Percentiles rank a stretch among this genome's conserved stretches.
Evolutionary conservation across 2,113 vertebrate genomes (phyloP).

Genomic region (Sigmodon hispidus): DNA sequence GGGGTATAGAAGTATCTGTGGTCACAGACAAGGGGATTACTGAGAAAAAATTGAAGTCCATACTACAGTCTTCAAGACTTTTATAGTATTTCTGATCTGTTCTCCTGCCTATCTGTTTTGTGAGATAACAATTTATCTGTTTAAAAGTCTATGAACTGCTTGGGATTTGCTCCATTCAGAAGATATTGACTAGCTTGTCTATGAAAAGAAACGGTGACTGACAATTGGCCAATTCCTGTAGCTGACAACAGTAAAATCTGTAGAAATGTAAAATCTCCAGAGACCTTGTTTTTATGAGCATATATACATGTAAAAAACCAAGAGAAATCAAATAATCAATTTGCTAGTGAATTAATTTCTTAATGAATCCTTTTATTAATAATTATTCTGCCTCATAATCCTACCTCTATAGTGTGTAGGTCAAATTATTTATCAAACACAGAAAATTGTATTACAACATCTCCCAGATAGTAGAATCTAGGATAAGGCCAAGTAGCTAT

Average conservation of each 20-base stretch:
- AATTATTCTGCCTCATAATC: conserved; percentile 19
- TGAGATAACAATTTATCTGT: background rate
- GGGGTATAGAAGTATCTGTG: background rate
- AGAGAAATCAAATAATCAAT: background rate
- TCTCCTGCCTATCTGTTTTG: background rate
- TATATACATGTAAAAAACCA: background rate
- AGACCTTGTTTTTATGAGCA: conserved; percentile 23
- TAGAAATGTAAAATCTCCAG: background rate
- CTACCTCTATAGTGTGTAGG: background rate
- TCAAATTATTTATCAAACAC: conserved; percentile 22
- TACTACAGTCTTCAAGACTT: background rate
- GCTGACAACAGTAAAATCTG: background rate
- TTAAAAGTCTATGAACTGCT: background rate
- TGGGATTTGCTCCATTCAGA: background rate
- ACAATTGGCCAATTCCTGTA: background rate
- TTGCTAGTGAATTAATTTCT: conserved; percentile 33
- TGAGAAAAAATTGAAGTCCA: background rate
- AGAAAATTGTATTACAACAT: background rate
- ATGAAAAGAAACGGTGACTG: background rate
- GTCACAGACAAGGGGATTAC: background rate
- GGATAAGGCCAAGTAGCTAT: background rate
- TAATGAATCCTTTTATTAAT: conserved; percentile 42
- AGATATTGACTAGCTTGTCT: background rate
- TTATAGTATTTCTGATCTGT: background rate
- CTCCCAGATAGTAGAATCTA: conserved; percentile 10